Conservation (phyloP, 23 tunicate species). For the Trididemnum clinides region DNA sequence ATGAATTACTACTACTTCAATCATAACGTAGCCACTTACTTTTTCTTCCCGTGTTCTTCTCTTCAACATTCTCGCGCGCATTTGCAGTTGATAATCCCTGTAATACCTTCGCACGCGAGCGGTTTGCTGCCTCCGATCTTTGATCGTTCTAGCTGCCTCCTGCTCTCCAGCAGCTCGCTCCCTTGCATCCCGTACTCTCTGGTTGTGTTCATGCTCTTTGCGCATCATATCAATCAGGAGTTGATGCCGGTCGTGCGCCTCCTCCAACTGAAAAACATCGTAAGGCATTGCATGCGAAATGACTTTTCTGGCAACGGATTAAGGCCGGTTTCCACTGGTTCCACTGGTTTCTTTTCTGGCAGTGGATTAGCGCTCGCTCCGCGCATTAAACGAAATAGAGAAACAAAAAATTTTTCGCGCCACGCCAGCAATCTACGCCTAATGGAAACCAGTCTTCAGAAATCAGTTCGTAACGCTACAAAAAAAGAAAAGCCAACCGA, state of each 20-base stretch:
- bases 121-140: constrained; percentile 75
- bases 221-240: constrained; percentile 79
- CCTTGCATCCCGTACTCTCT: constrained; percentile 61
- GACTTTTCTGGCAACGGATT: too few species aligned
- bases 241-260: constrained; percentile 73
- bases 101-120: constrained; percentile 85
- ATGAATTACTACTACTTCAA: too few species aligned
- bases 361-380: too few species aligned
- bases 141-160: constrained; percentile 46
- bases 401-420: too few species aligned
- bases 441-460: too few species aligned
- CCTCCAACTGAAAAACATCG: constrained; percentile 65
- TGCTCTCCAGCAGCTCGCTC: constrained; percentile 41
- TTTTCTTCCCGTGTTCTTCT: constrained; percentile 88
- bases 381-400: too few species aligned
- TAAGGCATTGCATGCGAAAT: too few species aligned
- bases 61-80: constrained; percentile 84
- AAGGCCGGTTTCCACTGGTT: too few species aligned
- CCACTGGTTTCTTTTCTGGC: too few species aligned
- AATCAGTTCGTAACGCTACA: too few species aligned
- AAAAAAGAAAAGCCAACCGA: too few species aligned
- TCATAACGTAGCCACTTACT: constrained; percentile 12
- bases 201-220: constrained; percentile 88
- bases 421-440: too few species aligned
- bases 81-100: constrained; percentile 86